phyloP scores from a whole-genome alignment of 2,113 vertebrate genomes.

The Boulengeromyrus knoepffleri region DNA sequence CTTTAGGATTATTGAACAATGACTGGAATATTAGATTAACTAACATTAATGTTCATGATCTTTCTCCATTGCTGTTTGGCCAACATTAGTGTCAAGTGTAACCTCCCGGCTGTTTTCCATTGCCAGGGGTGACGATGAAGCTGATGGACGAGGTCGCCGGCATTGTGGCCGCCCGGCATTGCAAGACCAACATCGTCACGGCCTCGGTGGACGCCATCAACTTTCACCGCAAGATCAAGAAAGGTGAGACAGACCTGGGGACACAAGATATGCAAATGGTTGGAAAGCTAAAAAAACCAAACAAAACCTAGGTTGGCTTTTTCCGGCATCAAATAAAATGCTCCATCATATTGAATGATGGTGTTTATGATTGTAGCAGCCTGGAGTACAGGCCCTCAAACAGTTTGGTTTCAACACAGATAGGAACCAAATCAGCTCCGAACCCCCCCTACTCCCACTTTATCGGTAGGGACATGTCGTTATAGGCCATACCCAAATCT shows the following conservation, averaged over 20 bases:
- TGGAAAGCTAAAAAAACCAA: not conserved
- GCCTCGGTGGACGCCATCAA: conserved; percentile 93
- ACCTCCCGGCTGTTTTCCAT: not conserved
- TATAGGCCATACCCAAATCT: not conserved
- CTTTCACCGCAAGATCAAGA: conserved; percentile 88
- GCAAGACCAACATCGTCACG: conserved; percentile 90
- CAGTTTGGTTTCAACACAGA: not conserved
- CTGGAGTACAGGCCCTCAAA: not conserved
- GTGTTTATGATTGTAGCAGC: not conserved
- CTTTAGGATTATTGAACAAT: not conserved
- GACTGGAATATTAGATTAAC: not conserved
- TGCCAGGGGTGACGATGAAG: conserved; percentile 91
- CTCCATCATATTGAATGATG: not conserved
- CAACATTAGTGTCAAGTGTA: not conserved
- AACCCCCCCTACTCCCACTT: not conserved
- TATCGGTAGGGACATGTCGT: no score
- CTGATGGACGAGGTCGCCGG: conserved; percentile 95
- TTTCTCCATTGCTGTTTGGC: not conserved
- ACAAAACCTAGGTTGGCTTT: not conserved
- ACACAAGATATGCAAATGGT: not conserved
- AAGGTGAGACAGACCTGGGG: conserved; percentile 60
- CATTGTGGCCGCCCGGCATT: conserved; percentile 84
- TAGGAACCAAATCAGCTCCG: not conserved
- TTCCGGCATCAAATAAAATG: not conserved
- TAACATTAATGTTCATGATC: not conserved